Evolutionary conservation across 2,113 vertebrate species (phyloP).

Genomic region (Drymodes brunneopygia): DNA sequence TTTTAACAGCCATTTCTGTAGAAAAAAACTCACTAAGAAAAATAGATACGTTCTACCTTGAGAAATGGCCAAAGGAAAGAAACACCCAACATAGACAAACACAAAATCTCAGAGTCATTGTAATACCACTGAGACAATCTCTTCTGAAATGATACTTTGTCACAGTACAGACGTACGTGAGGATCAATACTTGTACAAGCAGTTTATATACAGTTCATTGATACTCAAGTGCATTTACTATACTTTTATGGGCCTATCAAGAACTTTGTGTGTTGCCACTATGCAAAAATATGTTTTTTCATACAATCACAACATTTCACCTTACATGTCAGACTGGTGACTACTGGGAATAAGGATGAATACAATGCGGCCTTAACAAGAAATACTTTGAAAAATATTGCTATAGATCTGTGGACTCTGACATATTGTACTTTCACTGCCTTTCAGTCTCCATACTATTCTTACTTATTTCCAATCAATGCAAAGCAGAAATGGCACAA

Average conservation of each 20-base stretch:
- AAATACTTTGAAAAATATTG: not conserved
- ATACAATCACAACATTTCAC: not conserved
- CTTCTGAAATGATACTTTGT: not conserved
- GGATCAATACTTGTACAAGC: not conserved
- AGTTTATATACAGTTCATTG: not conserved
- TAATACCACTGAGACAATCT: not conserved
- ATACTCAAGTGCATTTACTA: not conserved
- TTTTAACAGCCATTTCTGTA: not conserved
- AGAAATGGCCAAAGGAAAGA: not conserved
- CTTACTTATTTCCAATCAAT: not conserved
- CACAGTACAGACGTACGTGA: not conserved
- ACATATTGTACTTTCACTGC: fast-evolving
- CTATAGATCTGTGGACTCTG: not conserved
- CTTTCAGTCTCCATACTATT: not conserved
- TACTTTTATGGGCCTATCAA: not conserved
- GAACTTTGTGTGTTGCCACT: not conserved
- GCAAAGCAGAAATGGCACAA: not conserved
- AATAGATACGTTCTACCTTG: not conserved
- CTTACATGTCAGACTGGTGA: not conserved
- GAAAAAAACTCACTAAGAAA: not conserved
- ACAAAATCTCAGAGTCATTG: not conserved
- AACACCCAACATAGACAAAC: not conserved
- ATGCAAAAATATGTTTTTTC: not conserved
- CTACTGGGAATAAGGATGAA: not conserved
- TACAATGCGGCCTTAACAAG: not conserved